Base-by-base conservation (phyloP, 2,113 vertebrate species). In the Athene noctua region DNA sequence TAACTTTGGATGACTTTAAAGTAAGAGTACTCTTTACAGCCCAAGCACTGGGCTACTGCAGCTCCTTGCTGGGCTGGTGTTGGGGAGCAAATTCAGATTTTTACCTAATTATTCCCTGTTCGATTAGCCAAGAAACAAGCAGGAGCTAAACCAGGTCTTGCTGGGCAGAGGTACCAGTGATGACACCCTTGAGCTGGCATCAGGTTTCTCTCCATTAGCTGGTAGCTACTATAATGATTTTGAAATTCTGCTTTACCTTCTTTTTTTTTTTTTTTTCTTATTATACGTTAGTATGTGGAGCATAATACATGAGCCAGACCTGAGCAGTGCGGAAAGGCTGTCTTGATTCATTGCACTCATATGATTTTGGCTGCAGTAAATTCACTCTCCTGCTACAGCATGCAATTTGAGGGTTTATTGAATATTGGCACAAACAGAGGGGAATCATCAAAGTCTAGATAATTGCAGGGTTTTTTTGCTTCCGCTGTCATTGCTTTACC, bases 281-380 rank as follows among this genome's bases (percentile, higher is more conserved):
- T 46, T 8, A 3, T 8, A 29, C 1, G 3, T 79, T 29, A 44
- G 16, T 40, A 51, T 36, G 88, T 4, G 9, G 78, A 79, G 83
- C 5, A 1, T 80, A 82, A 83, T 32, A 34, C 78, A 63, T 7
- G 42, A 90, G 85, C 92, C 92, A 86, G 94, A 92, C 71, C 66
- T 90, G 90, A 88, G 84, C 58, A 40, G 87, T 12, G 74, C 0
- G 0, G 84, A 93, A 92, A 95, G 92, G 66, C 91, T 89, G 93
- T 51, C 91, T 93, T 94, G 94, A 94, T 96, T 96, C 96, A 92
- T 96, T 91, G 95, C 81, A 58, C 84, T 96, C 94, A 30, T 62
- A 90, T 71, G 94, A 95, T 93, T 97, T 95, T 96, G 96, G 95
- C 95, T 93, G 97, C 96, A 95, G 89, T 96, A 95, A 97, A 95